Base-by-base conservation (phyloP, 2,113 vertebrate genomes). In the Sterrhoptilus dennistouni region DNA sequence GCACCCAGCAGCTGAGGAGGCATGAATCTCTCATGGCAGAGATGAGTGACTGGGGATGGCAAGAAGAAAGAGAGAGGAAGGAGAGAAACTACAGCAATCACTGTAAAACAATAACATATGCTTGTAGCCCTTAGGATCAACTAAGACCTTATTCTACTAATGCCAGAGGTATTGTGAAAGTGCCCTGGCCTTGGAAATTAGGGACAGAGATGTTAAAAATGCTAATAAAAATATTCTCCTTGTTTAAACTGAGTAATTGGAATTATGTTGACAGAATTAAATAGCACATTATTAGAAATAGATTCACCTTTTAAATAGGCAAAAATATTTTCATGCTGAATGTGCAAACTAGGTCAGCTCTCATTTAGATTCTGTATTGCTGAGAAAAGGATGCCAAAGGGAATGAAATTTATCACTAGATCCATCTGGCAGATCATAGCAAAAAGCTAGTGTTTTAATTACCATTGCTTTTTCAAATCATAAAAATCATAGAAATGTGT, bases 371-470 rank as follows among this genome's bases (percentile, higher is more conserved):
- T 83, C 69, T 38, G 11, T 81, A 63, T 42, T 89, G 42, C 81
- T 71, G 56, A 74, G 60, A 71, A 81, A 89, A 78, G 35, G 36
- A 71, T 0, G 1, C 87, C 87, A 71, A 83, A 84, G 72, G 93
- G 87, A 91, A 87, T 68, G 60, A 44, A 60, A 89, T 87, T 93
- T 87, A 95, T 52, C 69, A 78, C 16, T 70, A 63, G 64, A 95
- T 89, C 40, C 90, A 89, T 94, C 93, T 93, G 89, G 69, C 33
- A 87, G 28, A 84, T 87, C 60, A 70, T 59, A 78, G 35, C 13
- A 59, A 86, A 91, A 87, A 81, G 5, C 16, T 35, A 84, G n/a
- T 74, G 18, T 60, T 93, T 81, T 93, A 95, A 96, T 91, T 94
- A 82, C 38, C 35, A 44, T 89, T 94, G 24, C 64, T 95, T 96